A percentile compares a stretch with the other conserved stretches of the same genome.
These are phyloP conservation scores for Eulithis prunata DNA, from an alignment of 2,888 invertebrate genomes.

Conservation along the genomic window DNA sequence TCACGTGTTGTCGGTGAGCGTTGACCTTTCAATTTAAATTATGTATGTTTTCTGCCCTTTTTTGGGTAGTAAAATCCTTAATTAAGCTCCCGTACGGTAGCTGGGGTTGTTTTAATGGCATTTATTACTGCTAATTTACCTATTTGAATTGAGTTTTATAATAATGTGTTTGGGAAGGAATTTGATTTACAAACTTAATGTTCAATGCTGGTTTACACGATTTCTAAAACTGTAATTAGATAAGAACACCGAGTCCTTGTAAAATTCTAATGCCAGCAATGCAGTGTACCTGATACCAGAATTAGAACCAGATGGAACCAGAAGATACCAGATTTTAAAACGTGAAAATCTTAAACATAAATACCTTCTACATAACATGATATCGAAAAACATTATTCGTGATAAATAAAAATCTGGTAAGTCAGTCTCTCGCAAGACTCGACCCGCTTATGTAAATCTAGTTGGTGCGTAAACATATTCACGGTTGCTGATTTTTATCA, in stretches of 20 bases:
- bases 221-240: too few relatives aligned
- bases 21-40: conserved; percentile 43
- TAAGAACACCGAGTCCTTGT: too few relatives aligned
- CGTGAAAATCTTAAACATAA: not conserved
- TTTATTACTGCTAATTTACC: conserved; percentile 58
- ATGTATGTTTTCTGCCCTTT: conserved; percentile 49
- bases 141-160: conserved; percentile 51
- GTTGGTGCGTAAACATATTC: conserved; percentile 61
- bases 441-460: conserved; percentile 51
- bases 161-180: conserved; percentile 47
- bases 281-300: too few relatives aligned
- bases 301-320: too few relatives aligned
- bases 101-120: conserved; percentile 51
- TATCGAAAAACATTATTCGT: conserved; percentile 37
- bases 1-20: conserved; percentile 21
- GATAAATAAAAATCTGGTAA: conserved; percentile 36
- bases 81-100: conserved; percentile 54
- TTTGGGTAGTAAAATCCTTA: conserved; percentile 55
- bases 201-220: not conserved
- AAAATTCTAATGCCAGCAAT: too few relatives aligned
- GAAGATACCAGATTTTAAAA: too few relatives aligned
- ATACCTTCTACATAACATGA: conserved; percentile 6
- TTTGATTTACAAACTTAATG: conserved; percentile 23
- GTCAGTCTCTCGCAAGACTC: conserved; percentile 36
- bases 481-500: conserved; percentile 64